Evolutionary conservation across 2,113 vertebrate genomes (phyloP).

Genomic region (Plecturocebus donacophilus): DNA sequence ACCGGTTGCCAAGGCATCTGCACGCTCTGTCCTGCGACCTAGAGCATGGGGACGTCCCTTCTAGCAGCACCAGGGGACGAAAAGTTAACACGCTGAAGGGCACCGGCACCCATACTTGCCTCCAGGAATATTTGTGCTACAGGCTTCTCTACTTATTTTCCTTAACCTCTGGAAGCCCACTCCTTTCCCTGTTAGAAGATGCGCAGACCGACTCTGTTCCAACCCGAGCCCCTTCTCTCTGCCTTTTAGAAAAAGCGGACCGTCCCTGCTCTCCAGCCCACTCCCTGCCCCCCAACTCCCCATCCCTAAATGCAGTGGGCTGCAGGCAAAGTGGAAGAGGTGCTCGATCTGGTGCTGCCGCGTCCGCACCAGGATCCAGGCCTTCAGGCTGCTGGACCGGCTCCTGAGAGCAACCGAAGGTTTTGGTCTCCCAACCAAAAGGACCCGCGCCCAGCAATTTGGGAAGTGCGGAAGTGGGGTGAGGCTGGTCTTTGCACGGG

Average conservation of each 20-base stretch:
- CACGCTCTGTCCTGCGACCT: not conserved
- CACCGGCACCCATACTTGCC: not conserved
- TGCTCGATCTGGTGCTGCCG: not conserved
- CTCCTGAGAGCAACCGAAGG: not conserved
- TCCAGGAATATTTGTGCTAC: rapidly evolving
- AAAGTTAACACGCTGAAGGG: rapidly evolving
- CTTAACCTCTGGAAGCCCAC: rapidly evolving
- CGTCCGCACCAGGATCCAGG: rapidly evolving
- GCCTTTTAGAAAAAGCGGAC: not conserved
- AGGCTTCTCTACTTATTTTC: not conserved
- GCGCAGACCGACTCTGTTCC: not conserved
- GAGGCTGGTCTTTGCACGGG: not conserved
- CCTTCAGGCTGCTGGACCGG: rapidly evolving
- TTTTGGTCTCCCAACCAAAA: rapidly evolving
- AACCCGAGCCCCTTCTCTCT: not conserved
- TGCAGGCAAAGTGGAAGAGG: not conserved
- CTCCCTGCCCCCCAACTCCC: rapidly evolving
- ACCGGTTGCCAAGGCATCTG: not conserved
- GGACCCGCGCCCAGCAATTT: not conserved
- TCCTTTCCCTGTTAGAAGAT: not conserved
- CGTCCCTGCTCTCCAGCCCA: rapidly evolving
- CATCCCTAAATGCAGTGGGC: not conserved
- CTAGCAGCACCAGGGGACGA: not conserved
- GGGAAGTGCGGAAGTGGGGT: not conserved
- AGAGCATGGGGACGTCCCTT: not conserved